Percentiles rank a stretch among this genome's conserved stretches.
phyloP scores from a whole-genome alignment of 2,888 invertebrate species.

The Belgica antarctica region DNA sequence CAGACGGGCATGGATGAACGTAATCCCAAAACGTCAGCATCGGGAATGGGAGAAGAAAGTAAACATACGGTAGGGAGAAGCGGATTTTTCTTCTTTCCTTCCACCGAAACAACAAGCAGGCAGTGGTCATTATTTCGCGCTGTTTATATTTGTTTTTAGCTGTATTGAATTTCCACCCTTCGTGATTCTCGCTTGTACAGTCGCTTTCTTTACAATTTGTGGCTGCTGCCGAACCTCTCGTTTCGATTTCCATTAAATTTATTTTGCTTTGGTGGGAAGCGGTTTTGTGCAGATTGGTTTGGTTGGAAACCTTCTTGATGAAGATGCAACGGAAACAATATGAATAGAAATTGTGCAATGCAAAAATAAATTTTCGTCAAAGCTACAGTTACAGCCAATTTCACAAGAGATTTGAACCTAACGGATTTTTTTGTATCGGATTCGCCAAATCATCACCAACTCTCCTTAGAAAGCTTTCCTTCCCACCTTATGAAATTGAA shows the following conservation, averaged over 20 bases:
- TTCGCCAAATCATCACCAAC: background rate
- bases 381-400: too few relatives aligned
- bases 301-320: background rate
- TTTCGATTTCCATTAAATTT: background rate
- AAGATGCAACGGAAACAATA: background rate
- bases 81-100: slow-evolving; percentile 8
- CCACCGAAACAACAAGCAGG: background rate
- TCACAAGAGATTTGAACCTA: too few relatives aligned
- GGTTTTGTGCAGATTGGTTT: too few relatives aligned
- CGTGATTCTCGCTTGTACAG: background rate
- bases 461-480: background rate
- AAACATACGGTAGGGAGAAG: slow-evolving; percentile 28
- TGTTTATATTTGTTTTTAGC: slow-evolving; percentile 26
- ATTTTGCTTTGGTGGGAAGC: too few relatives aligned
- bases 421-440: too few relatives aligned
- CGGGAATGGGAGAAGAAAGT: slow-evolving; percentile 24
- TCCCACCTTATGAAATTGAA: background rate
- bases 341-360: too few relatives aligned
- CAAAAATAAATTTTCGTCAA: too few relatives aligned
- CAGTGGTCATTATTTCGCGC: slow-evolving; percentile 40
- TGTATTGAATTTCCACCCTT: slow-evolving; percentile 37
- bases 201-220: background rate
- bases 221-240: slow-evolving; percentile 6
- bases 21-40: slow-evolving; percentile 35
- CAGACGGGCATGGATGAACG: background rate